Conservation (phyloP, 2,888 invertebrate genomes). For the Chironomus riparius region DNA sequence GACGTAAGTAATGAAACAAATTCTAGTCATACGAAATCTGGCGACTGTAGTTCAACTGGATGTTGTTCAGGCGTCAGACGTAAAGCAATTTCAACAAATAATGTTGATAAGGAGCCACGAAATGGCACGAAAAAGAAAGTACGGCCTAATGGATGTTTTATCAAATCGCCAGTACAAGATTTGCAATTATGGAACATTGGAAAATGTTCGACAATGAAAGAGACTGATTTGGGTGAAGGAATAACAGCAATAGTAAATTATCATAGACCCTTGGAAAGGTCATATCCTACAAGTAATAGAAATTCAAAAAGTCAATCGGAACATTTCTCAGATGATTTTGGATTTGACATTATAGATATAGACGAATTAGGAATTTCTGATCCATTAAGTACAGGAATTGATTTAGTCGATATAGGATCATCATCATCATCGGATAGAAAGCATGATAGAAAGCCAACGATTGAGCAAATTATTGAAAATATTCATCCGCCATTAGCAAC, state of each 20-base stretch:
- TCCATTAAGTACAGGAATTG: constrained; percentile 44
- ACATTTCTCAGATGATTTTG: constrained; percentile 58
- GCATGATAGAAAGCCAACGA: constrained; percentile 7
- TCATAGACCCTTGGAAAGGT: constrained; percentile 70
- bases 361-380: constrained; percentile 54
- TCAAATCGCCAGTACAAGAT: constrained; percentile 30
- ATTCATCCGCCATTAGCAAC: constrained; percentile 46
- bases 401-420: constrained; percentile 38
- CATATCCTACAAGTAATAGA: constrained; percentile 55
- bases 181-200: constrained; percentile 6
- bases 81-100: constrained; percentile 23
- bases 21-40: constrained; percentile 13
- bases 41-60: background rate
- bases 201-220: constrained; percentile 32
- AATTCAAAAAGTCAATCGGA: constrained; percentile 53
- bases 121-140: constrained; percentile 59
- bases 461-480: constrained; percentile 28
- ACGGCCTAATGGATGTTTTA: constrained; percentile 44
- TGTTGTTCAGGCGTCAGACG: constrained; percentile 29
- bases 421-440: constrained; percentile 27
- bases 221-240: constrained; percentile 3
- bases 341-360: constrained; percentile 74
- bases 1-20: background rate
- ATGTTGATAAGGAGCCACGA: constrained; percentile 30
- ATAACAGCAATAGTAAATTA: constrained; percentile 14